Evolutionary conservation across 1,140 invertebrate genomes (phyloP), one percentile per base, ranked within the genome.

Genomic region (Bacillus rossius): DNA sequence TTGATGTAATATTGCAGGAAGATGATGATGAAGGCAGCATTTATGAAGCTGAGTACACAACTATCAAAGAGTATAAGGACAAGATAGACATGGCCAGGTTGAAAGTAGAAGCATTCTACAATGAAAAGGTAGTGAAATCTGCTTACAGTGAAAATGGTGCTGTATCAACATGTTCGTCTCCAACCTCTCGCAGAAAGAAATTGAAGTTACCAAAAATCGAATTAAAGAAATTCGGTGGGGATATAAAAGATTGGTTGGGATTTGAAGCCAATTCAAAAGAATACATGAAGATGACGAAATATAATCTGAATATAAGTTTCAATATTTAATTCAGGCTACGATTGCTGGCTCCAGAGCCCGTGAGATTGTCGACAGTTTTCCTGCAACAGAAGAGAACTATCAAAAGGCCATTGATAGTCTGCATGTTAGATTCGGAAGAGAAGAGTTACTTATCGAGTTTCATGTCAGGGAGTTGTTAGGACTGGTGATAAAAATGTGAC

Each of bases 241-340:
- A 63, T 16, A 50, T 70, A 1, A 69, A 60, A 23, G 64, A 64
- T 1, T 71, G 67, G 68, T 43, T 73, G 3, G 26, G 52, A 0
- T 73, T 55, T 71, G 69, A 69, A 55, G 51, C 0, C 64, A 68
- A 41, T 71, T 71, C 50, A 41, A 60, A 25, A 70, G 67, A 23
- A 67, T 68, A 8, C 55, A 71, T 50, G 61, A 69, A n/a, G 64
- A 69, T 37, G 3, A 13, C 5, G 38, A 37, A 7, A 60, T 70
- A 37, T 43, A 48, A 1, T 50, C 60, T 4, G 49, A 26, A 20
- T 61, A 67, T 25, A 69, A 66, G 41, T 63, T 60, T 41, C 60
- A 67, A 37, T 62, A 64, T 51, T 48, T 69, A 17, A 8, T 65
- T n/a, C 64, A 67, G 25, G 54, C 55, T 1, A 54, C 56, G 17